A percentile compares a stretch with the other conserved stretches of the same genome.
These are phyloP conservation scores for Cranoglanis bouderius DNA, from an alignment of 2,113 vertebrate species.

Conservation along the genomic window DNA sequence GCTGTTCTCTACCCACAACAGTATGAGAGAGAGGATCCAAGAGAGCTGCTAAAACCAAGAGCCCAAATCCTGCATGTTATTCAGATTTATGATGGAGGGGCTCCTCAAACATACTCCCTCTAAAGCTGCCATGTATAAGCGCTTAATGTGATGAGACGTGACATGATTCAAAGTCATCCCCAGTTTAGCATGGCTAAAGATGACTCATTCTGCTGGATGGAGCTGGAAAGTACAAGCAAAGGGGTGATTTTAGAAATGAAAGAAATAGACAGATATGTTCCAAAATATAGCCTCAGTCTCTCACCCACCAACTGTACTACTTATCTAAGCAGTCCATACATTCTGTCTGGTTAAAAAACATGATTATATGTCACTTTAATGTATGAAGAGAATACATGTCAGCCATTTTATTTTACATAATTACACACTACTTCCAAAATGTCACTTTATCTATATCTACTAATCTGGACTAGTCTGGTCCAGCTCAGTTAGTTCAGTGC, in stretches of 20 bases:
- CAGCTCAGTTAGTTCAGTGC: not conserved
- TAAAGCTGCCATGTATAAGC: conserved; percentile 15
- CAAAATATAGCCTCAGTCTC: not conserved
- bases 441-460: not conserved
- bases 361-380: not conserved
- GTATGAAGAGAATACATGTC: not conserved
- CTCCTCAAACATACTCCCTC: not conserved
- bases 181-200: not conserved
- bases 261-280: not conserved
- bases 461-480: not conserved
- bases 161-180: conserved; percentile 40
- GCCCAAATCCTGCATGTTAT: not conserved
- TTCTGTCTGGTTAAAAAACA: not conserved
- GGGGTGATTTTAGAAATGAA: not conserved
- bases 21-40: not conserved
- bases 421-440: not conserved
- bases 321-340: not conserved
- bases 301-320: not conserved
- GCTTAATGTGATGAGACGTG: conserved; percentile 34
- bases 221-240: not conserved
- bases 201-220: conserved; percentile 10
- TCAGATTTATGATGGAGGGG: conserved; percentile 2
- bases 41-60: not conserved
- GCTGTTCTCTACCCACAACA: not conserved
- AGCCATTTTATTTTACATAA: not conserved